phyloP scores from a whole-genome alignment of 2,888 invertebrate species.

The Sarcophaga carnaria region DNA sequence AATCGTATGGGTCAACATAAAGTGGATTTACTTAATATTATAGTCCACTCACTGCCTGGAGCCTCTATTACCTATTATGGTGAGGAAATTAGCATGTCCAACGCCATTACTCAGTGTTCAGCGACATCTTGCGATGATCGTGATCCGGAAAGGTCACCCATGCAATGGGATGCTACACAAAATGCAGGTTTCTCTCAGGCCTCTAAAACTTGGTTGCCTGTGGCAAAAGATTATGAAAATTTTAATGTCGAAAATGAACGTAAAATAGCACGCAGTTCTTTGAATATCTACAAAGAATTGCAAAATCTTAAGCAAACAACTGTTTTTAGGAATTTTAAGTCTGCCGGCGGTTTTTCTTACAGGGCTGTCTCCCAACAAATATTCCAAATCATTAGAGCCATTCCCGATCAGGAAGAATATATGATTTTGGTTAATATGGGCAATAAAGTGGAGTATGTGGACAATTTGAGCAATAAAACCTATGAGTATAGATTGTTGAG shows the following conservation, averaged over 20 bases:
- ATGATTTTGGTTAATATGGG: slow-evolving; percentile 78
- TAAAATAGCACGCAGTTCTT: slow-evolving; percentile 82
- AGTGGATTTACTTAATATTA: slow-evolving; percentile 86
- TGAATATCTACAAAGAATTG: slow-evolving; percentile 84
- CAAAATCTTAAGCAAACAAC: slow-evolving; percentile 82
- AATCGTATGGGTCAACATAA: slow-evolving; percentile 85
- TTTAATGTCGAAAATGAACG: slow-evolving; percentile 85
- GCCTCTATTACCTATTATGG: slow-evolving; percentile 91
- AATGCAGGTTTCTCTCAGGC: slow-evolving; percentile 85
- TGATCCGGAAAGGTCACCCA: slow-evolving; percentile 85
- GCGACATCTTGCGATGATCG: slow-evolving; percentile 79
- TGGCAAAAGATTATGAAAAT: slow-evolving; percentile 84
- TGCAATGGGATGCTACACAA: slow-evolving; percentile 83
- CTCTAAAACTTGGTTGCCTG: slow-evolving; percentile 86
- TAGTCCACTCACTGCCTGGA: slow-evolving; percentile 89
- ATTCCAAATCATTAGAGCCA: slow-evolving; percentile 77
- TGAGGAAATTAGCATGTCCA: slow-evolving; percentile 87
- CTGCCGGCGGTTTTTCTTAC: slow-evolving; percentile 74
- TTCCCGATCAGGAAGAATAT: slow-evolving; percentile 74
- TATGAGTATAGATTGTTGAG: slow-evolving; percentile 76
- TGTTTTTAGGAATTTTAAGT: slow-evolving; percentile 77
- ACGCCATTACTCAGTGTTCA: slow-evolving; percentile 81
- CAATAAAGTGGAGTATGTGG: slow-evolving; percentile 73
- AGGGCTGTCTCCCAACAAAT: slow-evolving; percentile 76
- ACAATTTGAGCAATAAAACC: slow-evolving; percentile 70